These are phyloP conservation scores for Tiliacea citrago DNA, from an alignment of 2,888 invertebrate species.

Conservation along the genomic window DNA sequence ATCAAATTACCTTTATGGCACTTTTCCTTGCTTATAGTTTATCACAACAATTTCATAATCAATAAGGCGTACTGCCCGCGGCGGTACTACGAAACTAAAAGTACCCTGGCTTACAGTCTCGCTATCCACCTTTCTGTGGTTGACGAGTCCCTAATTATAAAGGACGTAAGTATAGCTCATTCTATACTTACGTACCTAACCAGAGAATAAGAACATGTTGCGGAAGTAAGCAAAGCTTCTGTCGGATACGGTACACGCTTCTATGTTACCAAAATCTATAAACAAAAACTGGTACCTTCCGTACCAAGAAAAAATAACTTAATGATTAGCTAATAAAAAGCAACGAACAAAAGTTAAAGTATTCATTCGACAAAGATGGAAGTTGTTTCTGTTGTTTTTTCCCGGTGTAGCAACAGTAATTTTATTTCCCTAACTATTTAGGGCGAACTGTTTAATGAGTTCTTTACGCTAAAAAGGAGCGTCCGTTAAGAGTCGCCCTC, in stretches of 20 bases:
- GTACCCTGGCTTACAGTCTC: neutral
- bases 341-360: slow-evolving; percentile 54
- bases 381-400: slow-evolving; percentile 60
- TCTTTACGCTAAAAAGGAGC: slow-evolving; percentile 56
- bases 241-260: neutral
- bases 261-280: slow-evolving; percentile 10
- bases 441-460: slow-evolving; percentile 62
- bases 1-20: neutral
- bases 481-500: slow-evolving; percentile 49
- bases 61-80: neutral
- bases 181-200: too few relatives aligned
- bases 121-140: neutral
- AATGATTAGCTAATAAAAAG: slow-evolving; percentile 52
- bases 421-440: slow-evolving; percentile 64
- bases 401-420: slow-evolving; percentile 51
- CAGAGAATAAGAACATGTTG: neutral
- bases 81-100: too few relatives aligned
- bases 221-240: neutral
- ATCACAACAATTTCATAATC: too few relatives aligned
- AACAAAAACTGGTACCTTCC: slow-evolving; percentile 14
- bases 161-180: neutral
- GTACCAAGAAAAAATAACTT: slow-evolving; percentile 33
- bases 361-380: slow-evolving; percentile 55
- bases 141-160: too few relatives aligned
- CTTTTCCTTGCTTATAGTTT: neutral